Percentiles rank a stretch among this genome's conserved stretches.
Evolutionary conservation across 1,140 invertebrate species (phyloP).

Genomic region (Brachionus manjavacas): DNA sequence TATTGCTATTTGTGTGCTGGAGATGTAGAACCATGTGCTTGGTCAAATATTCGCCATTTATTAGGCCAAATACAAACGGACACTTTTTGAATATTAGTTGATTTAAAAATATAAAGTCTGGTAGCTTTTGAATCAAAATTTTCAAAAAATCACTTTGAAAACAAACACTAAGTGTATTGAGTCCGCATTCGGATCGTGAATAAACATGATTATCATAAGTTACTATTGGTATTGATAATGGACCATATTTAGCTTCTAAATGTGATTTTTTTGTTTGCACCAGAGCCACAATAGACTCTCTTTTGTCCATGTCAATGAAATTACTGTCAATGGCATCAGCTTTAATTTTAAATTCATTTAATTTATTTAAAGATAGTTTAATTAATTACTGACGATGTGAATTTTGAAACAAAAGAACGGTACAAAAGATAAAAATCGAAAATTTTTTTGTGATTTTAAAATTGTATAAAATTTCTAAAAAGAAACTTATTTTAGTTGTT

Average conservation of each 20-base stretch:
- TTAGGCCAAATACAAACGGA: not conserved
- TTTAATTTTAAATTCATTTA: not conserved
- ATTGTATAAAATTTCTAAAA: no score
- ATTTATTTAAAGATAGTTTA: no score
- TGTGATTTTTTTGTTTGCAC: not conserved
- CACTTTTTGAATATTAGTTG: not conserved
- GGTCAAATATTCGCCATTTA: not conserved
- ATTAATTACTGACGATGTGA: no score
- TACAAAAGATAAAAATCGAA: no score
- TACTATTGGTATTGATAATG: not conserved
- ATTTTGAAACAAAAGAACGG: no score
- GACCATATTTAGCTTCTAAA: not conserved
- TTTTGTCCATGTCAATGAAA: not conserved
- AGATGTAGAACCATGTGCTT: not conserved
- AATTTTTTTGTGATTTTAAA: no score
- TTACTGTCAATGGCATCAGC: not conserved
- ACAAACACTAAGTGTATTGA: not conserved
- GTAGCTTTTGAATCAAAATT: not conserved
- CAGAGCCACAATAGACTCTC: not conserved
- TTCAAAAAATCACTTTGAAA: conserved; percentile 1
- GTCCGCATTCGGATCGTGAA: not conserved
- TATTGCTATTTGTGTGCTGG: not conserved
- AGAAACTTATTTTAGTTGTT: no score
- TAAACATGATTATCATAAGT: conserved; percentile 7
- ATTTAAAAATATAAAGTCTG: not conserved